phyloP scores from a whole-genome alignment of 2,797 vertebrate genomes.

The Gallinago solitaria region DNA sequence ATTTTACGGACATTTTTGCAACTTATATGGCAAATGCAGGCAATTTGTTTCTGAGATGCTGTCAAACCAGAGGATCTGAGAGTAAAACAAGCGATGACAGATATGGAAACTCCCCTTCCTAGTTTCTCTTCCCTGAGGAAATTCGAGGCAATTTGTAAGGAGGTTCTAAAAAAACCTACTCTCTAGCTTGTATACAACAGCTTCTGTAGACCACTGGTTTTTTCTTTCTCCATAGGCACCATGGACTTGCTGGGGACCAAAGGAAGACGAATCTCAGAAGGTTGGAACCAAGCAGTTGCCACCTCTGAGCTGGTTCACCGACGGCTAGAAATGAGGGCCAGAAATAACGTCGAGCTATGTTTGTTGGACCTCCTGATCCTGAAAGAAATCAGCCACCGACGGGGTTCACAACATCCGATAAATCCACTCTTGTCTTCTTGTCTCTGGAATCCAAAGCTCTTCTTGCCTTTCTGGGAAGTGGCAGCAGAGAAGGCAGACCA shows the following conservation, averaged over 20 bases:
- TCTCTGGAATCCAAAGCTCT: not conserved
- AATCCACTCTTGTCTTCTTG: not conserved
- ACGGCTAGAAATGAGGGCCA: not conserved
- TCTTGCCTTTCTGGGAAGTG: not conserved
- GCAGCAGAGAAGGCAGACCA: not conserved
- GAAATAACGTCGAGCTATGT: not conserved
- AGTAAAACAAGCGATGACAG: conserved; percentile 17
- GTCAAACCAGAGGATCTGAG: not conserved
- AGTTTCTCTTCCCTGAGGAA: conserved; percentile 5
- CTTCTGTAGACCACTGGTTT: not conserved
- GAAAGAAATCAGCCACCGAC: not conserved
- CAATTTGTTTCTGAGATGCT: not conserved
- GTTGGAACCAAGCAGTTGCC: not conserved
- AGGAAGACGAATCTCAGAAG: not conserved
- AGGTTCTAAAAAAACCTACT: not conserved
- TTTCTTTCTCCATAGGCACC: not conserved
- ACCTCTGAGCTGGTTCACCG: not conserved
- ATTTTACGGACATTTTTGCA: not conserved
- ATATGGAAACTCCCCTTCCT: not conserved
- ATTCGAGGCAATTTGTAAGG: not conserved
- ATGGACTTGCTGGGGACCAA: not conserved
- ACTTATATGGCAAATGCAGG: not conserved
- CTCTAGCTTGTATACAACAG: not conserved
- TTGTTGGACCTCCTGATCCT: not conserved
- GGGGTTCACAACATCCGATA: not conserved